Conservation (phyloP, 2,113 vertebrate species). For the Glaucidium brasilianum region DNA sequence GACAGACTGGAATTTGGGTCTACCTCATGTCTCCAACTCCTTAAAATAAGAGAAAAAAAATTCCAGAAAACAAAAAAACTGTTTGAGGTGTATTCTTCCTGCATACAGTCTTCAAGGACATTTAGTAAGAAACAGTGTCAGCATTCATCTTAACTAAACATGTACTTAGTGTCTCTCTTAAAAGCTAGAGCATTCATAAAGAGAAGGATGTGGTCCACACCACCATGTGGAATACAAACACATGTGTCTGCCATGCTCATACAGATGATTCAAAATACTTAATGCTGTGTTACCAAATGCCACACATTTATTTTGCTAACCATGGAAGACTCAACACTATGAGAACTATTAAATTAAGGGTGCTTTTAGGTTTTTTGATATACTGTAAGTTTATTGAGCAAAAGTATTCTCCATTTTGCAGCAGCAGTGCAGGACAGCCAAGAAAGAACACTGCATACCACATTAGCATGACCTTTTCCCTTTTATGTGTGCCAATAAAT, state of each 20-base stretch:
- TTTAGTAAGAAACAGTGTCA: neutral
- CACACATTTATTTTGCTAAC: slow-evolving; percentile 17
- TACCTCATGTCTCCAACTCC: neutral
- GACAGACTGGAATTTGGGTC: neutral
- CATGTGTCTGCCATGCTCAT: slow-evolving; percentile 1
- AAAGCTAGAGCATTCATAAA: neutral
- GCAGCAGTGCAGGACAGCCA: neutral
- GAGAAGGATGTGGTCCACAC: neutral
- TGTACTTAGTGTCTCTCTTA: neutral
- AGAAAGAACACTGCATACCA: neutral
- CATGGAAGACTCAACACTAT: neutral
- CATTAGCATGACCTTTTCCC: neutral
- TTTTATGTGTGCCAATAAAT: neutral
- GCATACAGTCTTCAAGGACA: neutral
- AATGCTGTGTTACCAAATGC: slow-evolving; percentile 58
- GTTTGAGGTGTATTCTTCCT: neutral
- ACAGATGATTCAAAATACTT: slow-evolving; percentile 52
- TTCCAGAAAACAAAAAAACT: neutral
- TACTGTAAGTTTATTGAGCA: neutral
- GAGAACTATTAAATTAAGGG: slow-evolving; percentile 3
- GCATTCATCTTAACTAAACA: neutral
- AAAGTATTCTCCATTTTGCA: neutral
- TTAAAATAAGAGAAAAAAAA: neutral
- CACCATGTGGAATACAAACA: slow-evolving; percentile 8
- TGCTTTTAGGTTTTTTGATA: slow-evolving; percentile 5